Conservation (phyloP, 2,113 vertebrate species). For the Crypturellus undulatus region DNA sequence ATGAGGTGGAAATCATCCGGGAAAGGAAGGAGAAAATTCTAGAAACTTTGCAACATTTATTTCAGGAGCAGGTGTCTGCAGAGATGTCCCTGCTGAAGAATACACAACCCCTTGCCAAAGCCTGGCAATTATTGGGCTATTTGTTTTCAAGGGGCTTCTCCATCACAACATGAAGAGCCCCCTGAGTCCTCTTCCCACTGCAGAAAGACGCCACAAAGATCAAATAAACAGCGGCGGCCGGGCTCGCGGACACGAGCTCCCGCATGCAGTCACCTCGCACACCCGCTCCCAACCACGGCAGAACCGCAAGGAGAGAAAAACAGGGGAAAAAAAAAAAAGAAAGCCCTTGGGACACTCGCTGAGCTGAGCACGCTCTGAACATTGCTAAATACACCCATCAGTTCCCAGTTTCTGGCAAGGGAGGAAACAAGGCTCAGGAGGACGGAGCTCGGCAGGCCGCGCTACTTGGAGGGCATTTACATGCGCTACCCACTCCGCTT, state of each 20-base stretch:
- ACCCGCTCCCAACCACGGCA: neutral
- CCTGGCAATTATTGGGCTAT: neutral
- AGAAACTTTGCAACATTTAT: constrained; percentile 9
- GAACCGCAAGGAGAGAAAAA: neutral
- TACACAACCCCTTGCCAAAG: neutral
- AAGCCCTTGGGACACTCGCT: constrained; percentile 45
- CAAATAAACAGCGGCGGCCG: neutral
- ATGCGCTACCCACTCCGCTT: constrained; percentile 14
- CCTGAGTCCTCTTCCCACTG: neutral
- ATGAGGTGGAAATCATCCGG: constrained; percentile 2
- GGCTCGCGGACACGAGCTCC: neutral
- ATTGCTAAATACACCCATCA: constrained; percentile 62
- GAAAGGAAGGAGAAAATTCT: constrained; percentile 22
- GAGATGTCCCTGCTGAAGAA: constrained; percentile 13
- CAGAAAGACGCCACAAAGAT: neutral
- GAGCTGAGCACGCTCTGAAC: constrained; percentile 53
- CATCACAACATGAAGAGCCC: constrained; percentile 21
- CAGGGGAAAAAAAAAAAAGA: neutral
- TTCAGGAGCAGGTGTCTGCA: constrained; percentile 41
- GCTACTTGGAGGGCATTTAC: constrained; percentile 35
- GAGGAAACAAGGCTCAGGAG: constrained; percentile 37
- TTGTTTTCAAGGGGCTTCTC: constrained; percentile 40
- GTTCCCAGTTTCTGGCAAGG: constrained; percentile 40
- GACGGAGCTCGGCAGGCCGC: neutral
- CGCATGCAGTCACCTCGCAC: neutral